Base-by-base conservation (phyloP, 2,113 vertebrate genomes). In the Calidris pygmaea region DNA sequence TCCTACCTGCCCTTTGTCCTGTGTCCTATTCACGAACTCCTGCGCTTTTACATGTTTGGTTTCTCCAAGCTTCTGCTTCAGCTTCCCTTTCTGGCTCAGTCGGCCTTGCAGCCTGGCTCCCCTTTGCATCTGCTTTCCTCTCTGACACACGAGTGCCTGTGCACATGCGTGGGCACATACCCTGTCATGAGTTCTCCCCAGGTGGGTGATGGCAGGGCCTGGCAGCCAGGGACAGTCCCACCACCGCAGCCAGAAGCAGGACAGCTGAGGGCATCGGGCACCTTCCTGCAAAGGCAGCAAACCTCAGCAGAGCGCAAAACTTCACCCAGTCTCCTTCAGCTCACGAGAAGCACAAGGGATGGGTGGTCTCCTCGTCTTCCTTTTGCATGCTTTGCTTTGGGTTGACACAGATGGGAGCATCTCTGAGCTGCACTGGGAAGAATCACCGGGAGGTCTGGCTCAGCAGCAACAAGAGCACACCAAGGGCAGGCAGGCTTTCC, bases 91-190 rank as follows among this genome's bases (percentile, higher is more conserved):
- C 37, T 2, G 1, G 35, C 45, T 71, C 39, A 8, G 67, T 43
- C 0, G 1, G 18, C 52, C 37, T 39, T n/a, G 35, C 41, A 74
- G 53, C 43, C 67, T 34, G 9, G 21, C 62, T 68, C 10, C 52
- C 1, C 1, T 43, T 67, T 34, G 16, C n/a, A 22, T 32, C 60
- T 14, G 45, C 34, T 52, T 37, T 79, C 52, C 48, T 48, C 41
- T 60, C 35, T 17, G 29, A 7, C 60, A 23, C 17, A 7, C 0
- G 0, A 37, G 73, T 4, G 13, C 20, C 2, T 0, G 0, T 55
- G 19, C 18, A 9, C 34, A 3, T 1, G 1, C 1, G 4, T 26
- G 0, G 6, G 7, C 8, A 1, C 2, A 1, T 6, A 12, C 8
- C 37, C 8, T 26, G 10, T 21, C 19, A 3, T 0, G 1, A 37